A percentile compares a stretch with the other conserved stretches of the same genome.
Evolutionary conservation across 2,113 vertebrate species (phyloP).

Genomic region (Formicarius rufipectus): DNA sequence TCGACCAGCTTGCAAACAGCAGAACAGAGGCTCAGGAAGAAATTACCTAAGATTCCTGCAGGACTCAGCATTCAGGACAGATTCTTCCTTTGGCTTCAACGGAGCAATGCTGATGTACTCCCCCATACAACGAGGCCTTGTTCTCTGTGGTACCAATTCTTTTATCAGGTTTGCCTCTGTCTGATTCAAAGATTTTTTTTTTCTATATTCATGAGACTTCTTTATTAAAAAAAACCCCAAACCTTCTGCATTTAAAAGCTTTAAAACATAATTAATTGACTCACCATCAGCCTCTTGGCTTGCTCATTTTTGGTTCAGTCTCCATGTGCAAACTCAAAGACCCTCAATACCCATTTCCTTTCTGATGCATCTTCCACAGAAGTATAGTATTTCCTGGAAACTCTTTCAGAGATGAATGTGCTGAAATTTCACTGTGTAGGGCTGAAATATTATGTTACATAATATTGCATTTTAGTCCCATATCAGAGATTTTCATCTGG

Average conservation of each 20-base stretch:
- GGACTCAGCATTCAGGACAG: neutral
- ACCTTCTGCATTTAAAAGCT: neutral
- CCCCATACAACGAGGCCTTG: neutral
- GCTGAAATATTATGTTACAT: neutral
- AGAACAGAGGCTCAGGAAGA: neutral
- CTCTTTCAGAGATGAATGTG: neutral
- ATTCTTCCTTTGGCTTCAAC: neutral
- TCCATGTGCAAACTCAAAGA: neutral
- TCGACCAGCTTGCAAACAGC: neutral
- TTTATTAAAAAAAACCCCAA: neutral
- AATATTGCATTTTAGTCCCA: conserved; percentile 26
- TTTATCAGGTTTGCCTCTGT: neutral
- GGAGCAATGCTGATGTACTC: conserved; percentile 17
- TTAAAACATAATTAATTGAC: neutral
- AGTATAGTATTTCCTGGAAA: neutral
- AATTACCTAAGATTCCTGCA: neutral
- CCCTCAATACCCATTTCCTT: neutral
- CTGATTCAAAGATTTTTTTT: neutral
- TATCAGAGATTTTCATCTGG: conserved; percentile 11
- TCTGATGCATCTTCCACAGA: neutral
- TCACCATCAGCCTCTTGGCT: neutral
- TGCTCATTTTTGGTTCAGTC: neutral
- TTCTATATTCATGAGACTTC: neutral
- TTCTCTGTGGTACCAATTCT: neutral
- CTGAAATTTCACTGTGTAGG: conserved; percentile 19